Evolutionary conservation across 2,888 invertebrate genomes (phyloP).

Genomic region (Noctua pronuba): DNA sequence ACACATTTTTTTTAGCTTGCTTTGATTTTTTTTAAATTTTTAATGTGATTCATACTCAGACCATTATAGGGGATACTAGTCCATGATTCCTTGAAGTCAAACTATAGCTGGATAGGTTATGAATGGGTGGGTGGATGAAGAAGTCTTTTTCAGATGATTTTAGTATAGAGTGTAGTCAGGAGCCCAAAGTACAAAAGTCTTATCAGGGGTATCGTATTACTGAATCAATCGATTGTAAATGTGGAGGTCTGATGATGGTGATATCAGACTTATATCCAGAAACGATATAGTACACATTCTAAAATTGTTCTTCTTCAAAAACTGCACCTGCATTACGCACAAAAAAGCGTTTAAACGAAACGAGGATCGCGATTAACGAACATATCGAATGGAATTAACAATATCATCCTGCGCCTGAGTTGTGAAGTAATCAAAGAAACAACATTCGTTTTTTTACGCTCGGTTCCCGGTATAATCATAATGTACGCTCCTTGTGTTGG

Average conservation of each 20-base stretch:
- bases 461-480: constrained; percentile 80
- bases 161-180: too few species aligned
- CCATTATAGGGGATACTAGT: too few species aligned
- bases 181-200: not conserved
- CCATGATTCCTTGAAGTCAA: not conserved
- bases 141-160: too few species aligned
- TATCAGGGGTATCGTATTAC: not conserved
- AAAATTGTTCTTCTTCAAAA: not conserved
- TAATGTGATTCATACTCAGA: not conserved
- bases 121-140: too few species aligned
- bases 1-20: not conserved
- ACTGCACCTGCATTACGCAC: constrained; percentile 17
- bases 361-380: constrained; percentile 70
- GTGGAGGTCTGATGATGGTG: not conserved
- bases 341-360: constrained; percentile 35
- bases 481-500: constrained; percentile 74
- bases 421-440: constrained; percentile 83
- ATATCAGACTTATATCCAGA: not conserved
- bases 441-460: constrained; percentile 77
- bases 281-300: not conserved
- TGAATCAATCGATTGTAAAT: not conserved
- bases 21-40: not conserved
- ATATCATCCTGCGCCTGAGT: constrained; percentile 76
- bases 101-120: too few species aligned
- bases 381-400: constrained; percentile 81